Evolutionary conservation across 2,888 invertebrate genomes (phyloP).

Genomic region (Pammene aurita): DNA sequence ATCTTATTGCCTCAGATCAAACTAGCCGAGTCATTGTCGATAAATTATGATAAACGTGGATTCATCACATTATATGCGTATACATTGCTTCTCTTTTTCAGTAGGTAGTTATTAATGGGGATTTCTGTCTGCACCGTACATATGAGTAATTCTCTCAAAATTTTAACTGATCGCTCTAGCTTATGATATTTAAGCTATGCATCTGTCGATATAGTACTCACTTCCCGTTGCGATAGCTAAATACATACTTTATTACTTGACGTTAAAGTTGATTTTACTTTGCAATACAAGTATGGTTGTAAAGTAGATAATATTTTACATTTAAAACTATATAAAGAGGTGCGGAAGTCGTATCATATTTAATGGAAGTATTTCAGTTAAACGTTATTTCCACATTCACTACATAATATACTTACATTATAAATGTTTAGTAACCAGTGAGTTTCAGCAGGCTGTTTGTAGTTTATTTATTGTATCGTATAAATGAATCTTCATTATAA

Average conservation of each 20-base stretch:
- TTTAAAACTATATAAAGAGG: slow-evolving; percentile 32
- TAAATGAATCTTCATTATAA: no score
- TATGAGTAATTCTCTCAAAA: no score
- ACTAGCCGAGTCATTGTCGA: not conserved
- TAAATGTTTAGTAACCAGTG: no score
- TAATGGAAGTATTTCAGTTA: slow-evolving; percentile 15
- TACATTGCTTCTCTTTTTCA: no score
- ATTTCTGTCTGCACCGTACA: no score
- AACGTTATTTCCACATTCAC: not conserved
- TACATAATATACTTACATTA: not conserved
- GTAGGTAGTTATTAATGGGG: no score
- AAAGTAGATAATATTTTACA: slow-evolving; percentile 31
- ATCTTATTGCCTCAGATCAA: not conserved
- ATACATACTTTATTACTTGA: not conserved
- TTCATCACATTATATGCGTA: no score
- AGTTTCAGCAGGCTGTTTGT: no score
- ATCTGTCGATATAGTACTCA: slow-evolving; percentile 23
- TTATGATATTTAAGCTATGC: slow-evolving; percentile 8
- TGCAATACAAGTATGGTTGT: not conserved
- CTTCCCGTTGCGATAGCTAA: slow-evolving; percentile 11
- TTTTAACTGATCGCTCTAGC: not conserved
- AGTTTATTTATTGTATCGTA: no score
- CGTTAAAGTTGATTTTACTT: slow-evolving; percentile 15
- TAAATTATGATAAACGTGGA: no score
- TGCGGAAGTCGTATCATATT: slow-evolving; percentile 25